Conservation (phyloP, 2,113 vertebrate species). For the Pedionomus torquatus region DNA sequence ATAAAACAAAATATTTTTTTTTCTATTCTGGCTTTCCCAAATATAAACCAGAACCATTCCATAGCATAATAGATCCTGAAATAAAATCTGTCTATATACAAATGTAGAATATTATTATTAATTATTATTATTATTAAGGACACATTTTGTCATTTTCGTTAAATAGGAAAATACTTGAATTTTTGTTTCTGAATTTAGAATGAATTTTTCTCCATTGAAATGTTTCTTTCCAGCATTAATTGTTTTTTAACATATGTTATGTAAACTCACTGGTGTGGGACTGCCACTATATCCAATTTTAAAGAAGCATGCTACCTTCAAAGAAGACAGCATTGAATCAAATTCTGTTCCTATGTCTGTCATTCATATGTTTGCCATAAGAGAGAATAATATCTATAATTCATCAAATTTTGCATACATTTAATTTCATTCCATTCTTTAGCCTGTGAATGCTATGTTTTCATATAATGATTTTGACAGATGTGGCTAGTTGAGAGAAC, state of each 20-base stretch:
- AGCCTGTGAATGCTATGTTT: background rate
- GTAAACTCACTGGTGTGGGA: background rate
- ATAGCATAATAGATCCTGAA: background rate
- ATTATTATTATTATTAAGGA: background rate
- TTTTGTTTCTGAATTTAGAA: background rate
- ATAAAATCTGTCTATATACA: background rate
- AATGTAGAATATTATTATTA: background rate
- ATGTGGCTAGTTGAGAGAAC: background rate
- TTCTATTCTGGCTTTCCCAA: background rate
- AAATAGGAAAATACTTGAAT: background rate
- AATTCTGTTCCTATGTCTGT: background rate
- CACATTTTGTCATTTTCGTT: background rate
- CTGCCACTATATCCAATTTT: background rate
- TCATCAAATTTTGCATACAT: background rate
- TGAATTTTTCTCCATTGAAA: background rate
- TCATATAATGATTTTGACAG: background rate
- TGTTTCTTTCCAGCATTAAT: background rate
- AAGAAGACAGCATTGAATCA: background rate
- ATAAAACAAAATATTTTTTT: no score
- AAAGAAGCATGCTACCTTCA: background rate
- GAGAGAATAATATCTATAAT: background rate
- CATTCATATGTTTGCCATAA: background rate
- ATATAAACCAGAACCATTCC: background rate
- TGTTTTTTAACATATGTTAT: background rate
- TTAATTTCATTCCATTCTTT: background rate